These are phyloP conservation scores for Pygoscelis antarcticus DNA, from an alignment of 2,113 vertebrate species.

Conservation along the genomic window DNA sequence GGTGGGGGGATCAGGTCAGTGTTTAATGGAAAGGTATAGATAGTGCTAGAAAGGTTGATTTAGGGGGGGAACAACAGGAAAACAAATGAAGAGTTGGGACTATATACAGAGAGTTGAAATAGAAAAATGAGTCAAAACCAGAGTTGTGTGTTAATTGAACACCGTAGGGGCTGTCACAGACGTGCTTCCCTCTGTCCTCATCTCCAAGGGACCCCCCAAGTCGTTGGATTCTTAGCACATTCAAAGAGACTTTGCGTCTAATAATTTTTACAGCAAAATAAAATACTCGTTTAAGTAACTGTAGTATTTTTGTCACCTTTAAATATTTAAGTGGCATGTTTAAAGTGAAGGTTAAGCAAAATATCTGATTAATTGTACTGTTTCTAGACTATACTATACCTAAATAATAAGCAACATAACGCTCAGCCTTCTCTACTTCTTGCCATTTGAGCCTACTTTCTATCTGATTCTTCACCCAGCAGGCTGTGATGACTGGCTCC, in stretches of 20 bases:
- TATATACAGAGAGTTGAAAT: neutral
- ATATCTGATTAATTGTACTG: too few relatives aligned
- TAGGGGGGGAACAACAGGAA: neutral
- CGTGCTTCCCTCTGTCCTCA: neutral
- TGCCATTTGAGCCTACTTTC: neutral
- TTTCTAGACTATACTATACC: neutral
- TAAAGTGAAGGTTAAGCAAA: neutral
- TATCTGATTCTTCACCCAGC: neutral
- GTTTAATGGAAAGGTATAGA: neutral
- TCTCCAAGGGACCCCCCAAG: neutral
- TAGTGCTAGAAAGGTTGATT: neutral
- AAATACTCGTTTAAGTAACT: neutral
- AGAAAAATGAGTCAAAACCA: too few relatives aligned
- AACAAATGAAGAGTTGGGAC: neutral
- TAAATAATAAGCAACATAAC: neutral
- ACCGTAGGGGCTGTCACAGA: accelerated
- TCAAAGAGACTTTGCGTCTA: neutral
- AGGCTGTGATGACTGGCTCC: neutral
- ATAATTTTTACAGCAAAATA: neutral
- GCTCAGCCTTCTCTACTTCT: neutral
- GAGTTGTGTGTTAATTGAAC: too few relatives aligned
- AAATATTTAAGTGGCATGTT: neutral
- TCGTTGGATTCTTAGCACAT: neutral
- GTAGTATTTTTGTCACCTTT: neutral
- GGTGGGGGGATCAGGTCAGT: neutral